A percentile compares a stretch with the other conserved stretches of the same genome.
Evolutionary conservation across 2,113 vertebrate species (phyloP).

Genomic region (Shinisaurus crocodilurus): DNA sequence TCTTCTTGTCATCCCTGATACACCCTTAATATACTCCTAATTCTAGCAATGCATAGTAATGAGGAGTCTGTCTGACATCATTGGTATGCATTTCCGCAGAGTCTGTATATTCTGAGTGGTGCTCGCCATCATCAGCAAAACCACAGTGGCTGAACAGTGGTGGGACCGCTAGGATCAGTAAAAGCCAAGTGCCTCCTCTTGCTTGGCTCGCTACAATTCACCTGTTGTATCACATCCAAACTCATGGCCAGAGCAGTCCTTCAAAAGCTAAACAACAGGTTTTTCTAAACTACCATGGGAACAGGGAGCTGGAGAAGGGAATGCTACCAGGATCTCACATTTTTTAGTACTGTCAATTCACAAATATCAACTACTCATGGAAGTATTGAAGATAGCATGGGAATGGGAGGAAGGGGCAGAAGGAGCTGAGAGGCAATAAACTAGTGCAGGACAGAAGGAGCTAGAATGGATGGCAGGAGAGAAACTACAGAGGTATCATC

Average conservation of each 20-base stretch:
- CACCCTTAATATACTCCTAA: not conserved
- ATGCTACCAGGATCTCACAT: not conserved
- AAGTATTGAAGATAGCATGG: not conserved
- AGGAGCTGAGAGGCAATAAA: no score
- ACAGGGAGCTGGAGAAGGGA: not conserved
- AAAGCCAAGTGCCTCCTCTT: not conserved
- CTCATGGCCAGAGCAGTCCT: not conserved
- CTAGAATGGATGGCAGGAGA: not conserved
- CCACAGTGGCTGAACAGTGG: no score
- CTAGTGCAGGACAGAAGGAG: not conserved
- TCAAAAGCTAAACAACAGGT: not conserved
- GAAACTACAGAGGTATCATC: not conserved
- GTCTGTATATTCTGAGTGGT: not conserved
- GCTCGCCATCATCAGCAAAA: not conserved
- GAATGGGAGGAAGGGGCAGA: not conserved
- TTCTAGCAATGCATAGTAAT: not conserved
- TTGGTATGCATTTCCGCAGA: not conserved
- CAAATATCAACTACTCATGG: no score
- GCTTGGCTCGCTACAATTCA: not conserved
- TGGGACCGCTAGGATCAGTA: not conserved
- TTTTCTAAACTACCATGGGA: not conserved
- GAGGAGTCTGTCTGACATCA: not conserved
- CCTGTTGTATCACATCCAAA: not conserved
- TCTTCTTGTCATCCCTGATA: not conserved
- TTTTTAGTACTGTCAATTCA: not conserved